These are phyloP conservation scores for Melanotaenia pygmaea DNA, from an alignment of 2,797 vertebrate genomes.

Conservation along the genomic window DNA sequence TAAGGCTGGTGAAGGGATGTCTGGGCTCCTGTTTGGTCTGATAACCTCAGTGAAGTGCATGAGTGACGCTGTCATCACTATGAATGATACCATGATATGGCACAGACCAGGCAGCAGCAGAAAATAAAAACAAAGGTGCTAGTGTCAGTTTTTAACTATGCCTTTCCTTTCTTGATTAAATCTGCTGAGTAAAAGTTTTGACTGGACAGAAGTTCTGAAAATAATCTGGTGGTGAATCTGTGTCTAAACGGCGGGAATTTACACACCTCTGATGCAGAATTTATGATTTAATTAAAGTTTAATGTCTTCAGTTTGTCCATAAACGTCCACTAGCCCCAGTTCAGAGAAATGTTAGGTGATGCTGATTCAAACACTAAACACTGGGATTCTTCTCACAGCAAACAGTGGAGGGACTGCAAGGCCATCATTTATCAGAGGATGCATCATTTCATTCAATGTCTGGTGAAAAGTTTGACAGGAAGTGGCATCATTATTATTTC, in stretches of 20 bases:
- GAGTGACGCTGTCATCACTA: neutral
- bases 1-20: conserved; percentile 21
- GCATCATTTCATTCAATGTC: neutral
- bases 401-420: neutral
- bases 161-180: neutral
- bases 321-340: neutral
- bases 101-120: neutral
- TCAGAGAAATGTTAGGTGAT: neutral
- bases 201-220: too few species aligned
- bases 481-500: too few species aligned
- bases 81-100: conserved; percentile 5
- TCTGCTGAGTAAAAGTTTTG: neutral
- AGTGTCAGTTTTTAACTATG: neutral
- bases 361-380: neutral
- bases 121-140: neutral
- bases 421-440: neutral
- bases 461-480: too few species aligned
- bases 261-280: neutral
- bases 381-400: neutral
- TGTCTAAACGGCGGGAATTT: neutral
- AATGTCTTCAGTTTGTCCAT: neutral
- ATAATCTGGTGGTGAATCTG: too few species aligned
- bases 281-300: neutral
- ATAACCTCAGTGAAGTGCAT: conserved; percentile 43
- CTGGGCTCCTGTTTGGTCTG: conserved; percentile 48